Evolutionary conservation across 2,797 vertebrate species (phyloP), one percentile per base, ranked within the genome.

Genomic region (Cygnus olor): DNA sequence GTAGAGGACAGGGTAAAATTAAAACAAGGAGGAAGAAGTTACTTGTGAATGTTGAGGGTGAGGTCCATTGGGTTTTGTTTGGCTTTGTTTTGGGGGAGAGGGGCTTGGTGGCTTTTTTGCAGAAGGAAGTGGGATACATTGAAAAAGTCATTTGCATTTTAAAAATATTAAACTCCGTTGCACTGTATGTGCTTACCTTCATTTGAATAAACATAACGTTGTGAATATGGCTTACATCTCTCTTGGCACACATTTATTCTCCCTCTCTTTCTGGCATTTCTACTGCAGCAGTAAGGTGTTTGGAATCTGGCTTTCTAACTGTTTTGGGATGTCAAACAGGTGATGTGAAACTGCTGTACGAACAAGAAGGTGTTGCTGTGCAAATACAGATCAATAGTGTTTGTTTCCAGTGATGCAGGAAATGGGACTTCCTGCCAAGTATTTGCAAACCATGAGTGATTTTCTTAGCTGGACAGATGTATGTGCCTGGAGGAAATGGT

Each of bases 61-160:
- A 14, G 28, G n/a, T 32, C 2, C 22, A 0, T 5, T 0, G 64
- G 38, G 40, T 19, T 21, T 36, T 9, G 6, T 6, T 15, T 40
- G 4, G 16, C 25, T 78, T 3, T 47, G 1, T 63, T 82, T 51
- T n/a, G 3, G 6, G 18, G 18, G 15, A 38, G 10, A 40, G 24
- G 36, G 6, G 0, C 57, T 80, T 81, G 53, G 9, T 53, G 38
- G 32, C 1, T 8, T 86, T 76, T 9, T 36, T 45, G 18, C 25
- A 22, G 80, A 42, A 51, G 51, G 20, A 58, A 20, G 5, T 3
- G 5, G 34, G 21, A 47, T 68, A 3, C 5, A 28, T 9, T 8
- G 20, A 66, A 25, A 10, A n/a, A 57, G 28, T 24, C 4, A 25
- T 80, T 84, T 58, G 2, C 16, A 10, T 77, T 56, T 72, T 27